Percentiles rank a stretch among this genome's conserved stretches.
Evolutionary conservation across 2,888 invertebrate genomes (phyloP).

Genomic region (Andricus quercusramuli): DNA sequence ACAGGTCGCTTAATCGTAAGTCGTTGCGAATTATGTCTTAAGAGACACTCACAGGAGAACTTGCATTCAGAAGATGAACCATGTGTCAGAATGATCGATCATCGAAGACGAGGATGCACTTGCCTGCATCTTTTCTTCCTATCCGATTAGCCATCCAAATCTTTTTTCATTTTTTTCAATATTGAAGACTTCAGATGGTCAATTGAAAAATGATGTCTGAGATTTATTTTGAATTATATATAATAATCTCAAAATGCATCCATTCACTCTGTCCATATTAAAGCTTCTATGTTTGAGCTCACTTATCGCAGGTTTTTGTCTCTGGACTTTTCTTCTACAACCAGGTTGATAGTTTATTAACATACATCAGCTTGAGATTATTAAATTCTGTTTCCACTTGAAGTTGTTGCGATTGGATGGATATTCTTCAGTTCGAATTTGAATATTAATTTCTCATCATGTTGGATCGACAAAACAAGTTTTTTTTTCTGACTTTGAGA

Average conservation of each 20-base stretch:
- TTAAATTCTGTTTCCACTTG: too few species aligned
- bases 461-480: too few species aligned
- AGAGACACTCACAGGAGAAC: background rate
- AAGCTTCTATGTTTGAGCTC: too few species aligned
- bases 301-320: too few species aligned
- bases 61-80: conserved; percentile 10
- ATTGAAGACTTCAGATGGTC: background rate
- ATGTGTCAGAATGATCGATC: conserved; percentile 30
- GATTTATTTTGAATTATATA: background rate
- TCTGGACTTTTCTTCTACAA: too few species aligned
- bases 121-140: conserved; percentile 7
- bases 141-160: background rate
- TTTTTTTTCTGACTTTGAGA: too few species aligned
- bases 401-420: too few species aligned
- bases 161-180: background rate
- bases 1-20: conserved; percentile 10
- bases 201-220: background rate
- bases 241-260: too few species aligned
- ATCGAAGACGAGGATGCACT: conserved; percentile 12
- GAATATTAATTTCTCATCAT: too few species aligned
- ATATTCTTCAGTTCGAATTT: too few species aligned
- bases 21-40: conserved; percentile 15
- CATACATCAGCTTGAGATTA: too few species aligned
- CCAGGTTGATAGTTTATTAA: too few species aligned
- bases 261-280: background rate